phyloP scores from a whole-genome alignment of 2,113 vertebrate genomes.

The Cottus gobio region DNA sequence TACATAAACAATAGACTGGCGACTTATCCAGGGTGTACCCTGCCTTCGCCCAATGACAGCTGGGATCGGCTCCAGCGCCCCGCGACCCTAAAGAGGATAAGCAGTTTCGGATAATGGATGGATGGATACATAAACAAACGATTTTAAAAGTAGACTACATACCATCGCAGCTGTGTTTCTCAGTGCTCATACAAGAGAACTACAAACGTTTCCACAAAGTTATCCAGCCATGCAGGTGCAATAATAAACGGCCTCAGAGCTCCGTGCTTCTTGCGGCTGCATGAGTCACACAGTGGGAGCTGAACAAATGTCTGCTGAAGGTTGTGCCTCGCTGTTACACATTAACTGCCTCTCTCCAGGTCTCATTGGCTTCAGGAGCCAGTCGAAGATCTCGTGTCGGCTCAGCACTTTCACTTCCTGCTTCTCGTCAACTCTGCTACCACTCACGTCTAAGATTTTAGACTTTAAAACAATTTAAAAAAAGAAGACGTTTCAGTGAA shows the following conservation, averaged over 20 bases:
- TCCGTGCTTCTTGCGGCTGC: slow-evolving; percentile 15
- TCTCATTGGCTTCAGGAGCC: slow-evolving; percentile 54
- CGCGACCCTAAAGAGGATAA: no score
- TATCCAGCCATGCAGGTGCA: neutral
- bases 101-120: no score
- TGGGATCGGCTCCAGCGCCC: no score
- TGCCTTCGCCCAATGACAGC: no score
- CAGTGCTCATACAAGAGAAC: neutral
- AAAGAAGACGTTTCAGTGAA: neutral
- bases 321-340: slow-evolving; percentile 72
- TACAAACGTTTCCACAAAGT: slow-evolving; percentile 6
- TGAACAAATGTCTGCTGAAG: slow-evolving; percentile 62
- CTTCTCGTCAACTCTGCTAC: slow-evolving; percentile 6
- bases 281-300: slow-evolving; percentile 40
- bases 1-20: neutral
- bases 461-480: neutral
- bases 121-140: no score
- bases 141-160: slow-evolving; percentile 40
- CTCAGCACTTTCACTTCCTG: slow-evolving; percentile 40
- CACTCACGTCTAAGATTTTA: neutral
- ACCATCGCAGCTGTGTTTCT: slow-evolving; percentile 71
- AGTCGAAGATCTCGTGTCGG: neutral
- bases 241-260: slow-evolving; percentile 27
- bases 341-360: slow-evolving; percentile 74
- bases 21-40: no score